Evolutionary conservation across 2,888 invertebrate genomes (phyloP).

Genomic region (Drosophila demipolita): DNA sequence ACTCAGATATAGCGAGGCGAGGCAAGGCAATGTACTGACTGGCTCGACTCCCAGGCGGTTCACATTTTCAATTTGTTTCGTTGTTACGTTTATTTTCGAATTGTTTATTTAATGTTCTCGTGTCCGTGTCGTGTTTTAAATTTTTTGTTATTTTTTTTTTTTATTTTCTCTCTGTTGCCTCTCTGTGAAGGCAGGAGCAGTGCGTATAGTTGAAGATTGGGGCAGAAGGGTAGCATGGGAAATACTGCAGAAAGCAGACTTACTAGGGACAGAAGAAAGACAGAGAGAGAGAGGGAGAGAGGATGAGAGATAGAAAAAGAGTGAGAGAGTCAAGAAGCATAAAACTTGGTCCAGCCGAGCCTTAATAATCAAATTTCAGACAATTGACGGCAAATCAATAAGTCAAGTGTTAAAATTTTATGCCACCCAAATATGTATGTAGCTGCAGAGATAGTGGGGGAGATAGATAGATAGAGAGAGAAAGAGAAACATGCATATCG

Average conservation of each 20-base stretch:
- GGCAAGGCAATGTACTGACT: slow-evolving; percentile 54
- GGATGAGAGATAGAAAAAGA: not conserved
- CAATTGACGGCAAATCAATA: slow-evolving; percentile 67
- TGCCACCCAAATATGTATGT: slow-evolving; percentile 7
- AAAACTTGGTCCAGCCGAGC: slow-evolving; percentile 57
- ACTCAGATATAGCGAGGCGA: slow-evolving; percentile 32
- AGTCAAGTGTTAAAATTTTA: slow-evolving; percentile 63
- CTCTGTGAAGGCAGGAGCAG: not conserved
- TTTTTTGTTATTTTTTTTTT: slow-evolving; percentile 5
- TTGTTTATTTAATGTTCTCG: slow-evolving; percentile 73
- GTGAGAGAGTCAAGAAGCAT: not conserved
- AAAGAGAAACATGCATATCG: slow-evolving; percentile 8
- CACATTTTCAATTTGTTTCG: slow-evolving; percentile 67
- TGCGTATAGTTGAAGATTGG: not conserved
- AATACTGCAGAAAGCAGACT: slow-evolving; percentile 2
- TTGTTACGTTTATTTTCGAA: slow-evolving; percentile 75
- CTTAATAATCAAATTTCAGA: slow-evolving; percentile 63
- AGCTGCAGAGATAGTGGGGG: slow-evolving; percentile 2
- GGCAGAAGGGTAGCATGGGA: not conserved
- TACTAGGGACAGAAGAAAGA: not conserved
- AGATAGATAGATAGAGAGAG: slow-evolving; percentile 14
- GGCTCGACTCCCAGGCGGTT: slow-evolving; percentile 46
- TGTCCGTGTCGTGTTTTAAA: slow-evolving; percentile 41
- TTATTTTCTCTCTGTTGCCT: not conserved
- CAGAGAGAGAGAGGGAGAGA: not conserved